phyloP scores from a whole-genome alignment of 2,113 vertebrate genomes.

The Tupaia chinensis region DNA sequence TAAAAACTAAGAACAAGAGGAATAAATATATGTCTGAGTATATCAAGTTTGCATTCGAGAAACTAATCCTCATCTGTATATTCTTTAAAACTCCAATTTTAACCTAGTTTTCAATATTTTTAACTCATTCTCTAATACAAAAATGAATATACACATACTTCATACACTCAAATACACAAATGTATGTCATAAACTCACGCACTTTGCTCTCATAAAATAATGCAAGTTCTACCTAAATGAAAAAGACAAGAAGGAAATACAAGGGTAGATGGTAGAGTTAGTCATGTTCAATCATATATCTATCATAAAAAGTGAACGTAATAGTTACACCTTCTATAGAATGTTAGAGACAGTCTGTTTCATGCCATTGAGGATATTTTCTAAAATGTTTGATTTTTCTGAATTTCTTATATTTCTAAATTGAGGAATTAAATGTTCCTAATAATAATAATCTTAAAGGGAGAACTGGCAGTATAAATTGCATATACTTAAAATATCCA shows the following conservation, averaged over 20 bases:
- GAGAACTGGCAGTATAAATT: background rate
- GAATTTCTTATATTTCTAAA: constrained; percentile 11
- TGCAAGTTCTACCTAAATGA: constrained; percentile 68
- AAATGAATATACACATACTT: constrained; percentile 78
- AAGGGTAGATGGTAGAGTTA: constrained; percentile 37
- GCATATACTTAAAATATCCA: background rate
- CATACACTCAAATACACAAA: background rate
- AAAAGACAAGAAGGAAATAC: constrained; percentile 76
- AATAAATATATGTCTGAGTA: background rate
- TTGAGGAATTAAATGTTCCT: background rate
- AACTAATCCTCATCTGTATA: background rate
- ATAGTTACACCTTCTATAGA: background rate
- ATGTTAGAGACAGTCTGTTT: background rate
- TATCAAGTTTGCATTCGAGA: background rate
- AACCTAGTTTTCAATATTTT: constrained; percentile 82
- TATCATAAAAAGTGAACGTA: constrained; percentile 7
- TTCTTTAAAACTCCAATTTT: constrained; percentile 35
- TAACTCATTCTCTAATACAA: constrained; percentile 82
- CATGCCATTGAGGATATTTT: background rate
- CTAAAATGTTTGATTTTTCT: background rate
- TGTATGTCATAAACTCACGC: background rate
- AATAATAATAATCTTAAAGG: background rate
- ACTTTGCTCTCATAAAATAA: constrained; percentile 78
- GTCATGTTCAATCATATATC: constrained; percentile 14
- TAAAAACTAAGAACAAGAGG: background rate